Conservation (phyloP, 2,888 invertebrate genomes). For the Rapana venosa region DNA sequence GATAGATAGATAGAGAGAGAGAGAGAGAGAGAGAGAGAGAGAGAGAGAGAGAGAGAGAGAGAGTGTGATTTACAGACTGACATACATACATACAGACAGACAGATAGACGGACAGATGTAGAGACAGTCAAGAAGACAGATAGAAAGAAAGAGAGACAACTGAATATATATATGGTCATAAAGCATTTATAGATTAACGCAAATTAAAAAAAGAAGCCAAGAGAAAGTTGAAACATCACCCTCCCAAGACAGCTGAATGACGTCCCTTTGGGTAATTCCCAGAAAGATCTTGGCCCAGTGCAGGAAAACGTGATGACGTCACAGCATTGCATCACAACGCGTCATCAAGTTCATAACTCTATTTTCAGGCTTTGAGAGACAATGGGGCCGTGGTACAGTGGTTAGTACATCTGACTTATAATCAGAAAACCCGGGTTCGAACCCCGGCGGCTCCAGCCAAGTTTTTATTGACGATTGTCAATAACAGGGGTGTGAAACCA, state of each 20-base stretch:
- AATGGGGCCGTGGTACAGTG: neutral
- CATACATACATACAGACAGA: neutral
- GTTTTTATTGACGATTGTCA: neutral
- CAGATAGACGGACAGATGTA: neutral
- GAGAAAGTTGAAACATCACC: no score
- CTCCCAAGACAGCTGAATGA: no score
- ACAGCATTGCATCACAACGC: neutral
- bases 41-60: neutral
- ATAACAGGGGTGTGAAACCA: neutral
- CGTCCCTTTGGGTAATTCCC: no score
- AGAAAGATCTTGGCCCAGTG: no score
- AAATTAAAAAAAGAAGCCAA: no score
- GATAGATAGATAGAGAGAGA: no score
- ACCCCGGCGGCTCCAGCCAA: neutral
- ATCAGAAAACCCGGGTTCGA: constrained; percentile 4
- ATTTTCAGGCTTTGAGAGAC: neutral
- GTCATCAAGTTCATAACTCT: neutral
- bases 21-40: neutral
- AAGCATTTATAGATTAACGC: no score
- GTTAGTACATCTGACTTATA: neutral
- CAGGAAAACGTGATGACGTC: no score
- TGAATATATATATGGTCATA: neutral
- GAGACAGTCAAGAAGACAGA: neutral
- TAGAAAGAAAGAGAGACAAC: neutral
- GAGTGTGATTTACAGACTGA: neutral